A percentile compares a stretch with the other conserved stretches of the same genome.
Conservation (phyloP, 2,888 invertebrate genomes). For the Peribatodes rhomboidaria region DNA sequence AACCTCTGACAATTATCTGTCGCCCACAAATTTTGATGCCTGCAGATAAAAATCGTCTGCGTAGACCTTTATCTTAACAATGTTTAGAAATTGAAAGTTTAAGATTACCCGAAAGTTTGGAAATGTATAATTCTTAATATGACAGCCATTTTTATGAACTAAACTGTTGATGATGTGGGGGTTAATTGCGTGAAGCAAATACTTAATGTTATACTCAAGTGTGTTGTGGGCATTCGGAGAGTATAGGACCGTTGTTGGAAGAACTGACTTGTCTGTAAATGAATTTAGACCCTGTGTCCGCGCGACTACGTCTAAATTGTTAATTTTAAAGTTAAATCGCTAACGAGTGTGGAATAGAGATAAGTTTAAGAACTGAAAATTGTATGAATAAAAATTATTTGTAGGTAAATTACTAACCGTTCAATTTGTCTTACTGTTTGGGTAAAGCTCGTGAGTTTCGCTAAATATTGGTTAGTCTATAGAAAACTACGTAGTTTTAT, state of each 20-base stretch:
- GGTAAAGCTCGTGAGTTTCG: neutral
- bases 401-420: slow-evolving; percentile 34
- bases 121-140: neutral
- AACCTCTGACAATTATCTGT: too few relatives aligned
- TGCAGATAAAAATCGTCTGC: too few relatives aligned
- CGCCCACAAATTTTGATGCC: too few relatives aligned
- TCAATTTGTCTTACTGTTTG: slow-evolving; percentile 11
- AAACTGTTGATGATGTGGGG: neutral
- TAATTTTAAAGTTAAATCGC: slow-evolving; percentile 24
- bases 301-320: slow-evolving; percentile 14
- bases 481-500: neutral
- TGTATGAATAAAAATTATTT: slow-evolving; percentile 41
- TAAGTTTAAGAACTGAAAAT: slow-evolving; percentile 48
- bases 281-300: slow-evolving; percentile 18
- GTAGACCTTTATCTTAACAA: too few relatives aligned
- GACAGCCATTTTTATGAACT: slow-evolving; percentile 5
- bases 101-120: too few relatives aligned
- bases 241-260: slow-evolving; percentile 20
- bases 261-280: slow-evolving; percentile 28
- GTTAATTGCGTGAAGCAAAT: slow-evolving; percentile 4
- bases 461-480: slow-evolving; percentile 7
- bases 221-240: slow-evolving; percentile 40
- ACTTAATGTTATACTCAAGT: slow-evolving; percentile 35
- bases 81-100: too few relatives aligned
- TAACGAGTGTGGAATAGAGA: slow-evolving; percentile 38